phyloP scores from a whole-genome alignment of 1,140 invertebrate species.

The Aradophagus sp. region DNA sequence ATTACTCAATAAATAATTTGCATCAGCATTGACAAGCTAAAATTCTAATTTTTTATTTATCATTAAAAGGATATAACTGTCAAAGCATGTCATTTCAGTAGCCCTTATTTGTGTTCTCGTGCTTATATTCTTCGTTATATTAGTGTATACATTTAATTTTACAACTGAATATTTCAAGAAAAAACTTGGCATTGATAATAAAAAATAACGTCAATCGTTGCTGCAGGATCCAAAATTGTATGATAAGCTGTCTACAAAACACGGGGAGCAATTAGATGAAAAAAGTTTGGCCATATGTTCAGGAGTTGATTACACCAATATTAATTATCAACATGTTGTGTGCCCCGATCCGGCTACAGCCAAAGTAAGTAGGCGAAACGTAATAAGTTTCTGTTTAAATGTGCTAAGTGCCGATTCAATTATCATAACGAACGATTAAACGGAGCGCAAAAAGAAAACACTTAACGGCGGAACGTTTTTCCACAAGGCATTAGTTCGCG shows the following conservation, averaged over 20 bases:
- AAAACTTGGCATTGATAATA: not conserved
- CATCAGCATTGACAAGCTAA: slow-evolving; percentile 2
- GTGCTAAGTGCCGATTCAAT: too few relatives aligned
- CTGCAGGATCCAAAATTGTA: slow-evolving; percentile 89
- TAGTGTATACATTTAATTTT: too few relatives aligned
- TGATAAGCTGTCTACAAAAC: slow-evolving; percentile 85
- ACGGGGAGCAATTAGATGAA: slow-evolving; percentile 89
- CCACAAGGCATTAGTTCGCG: too few relatives aligned
- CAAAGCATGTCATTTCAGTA: too few relatives aligned
- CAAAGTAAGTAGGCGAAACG: slow-evolving; percentile 81
- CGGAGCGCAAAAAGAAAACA: too few relatives aligned
- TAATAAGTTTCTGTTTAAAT: slow-evolving; percentile 3
- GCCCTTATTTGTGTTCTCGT: too few relatives aligned
- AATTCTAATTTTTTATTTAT: too few relatives aligned
- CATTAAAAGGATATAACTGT: too few relatives aligned
- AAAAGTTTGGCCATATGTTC: slow-evolving; percentile 98
- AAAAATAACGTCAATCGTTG: slow-evolving; percentile 13
- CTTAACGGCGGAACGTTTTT: too few relatives aligned
- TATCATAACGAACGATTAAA: too few relatives aligned
- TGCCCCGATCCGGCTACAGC: slow-evolving; percentile 93
- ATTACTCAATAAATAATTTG: slow-evolving; percentile 18
- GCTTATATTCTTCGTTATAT: too few relatives aligned
- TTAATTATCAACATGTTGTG: slow-evolving; percentile 97
- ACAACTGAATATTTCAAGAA: too few relatives aligned
- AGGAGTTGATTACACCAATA: slow-evolving; percentile 99